phyloP scores from a whole-genome alignment of 2,797 vertebrate species.

The Margarornis squamiger region DNA sequence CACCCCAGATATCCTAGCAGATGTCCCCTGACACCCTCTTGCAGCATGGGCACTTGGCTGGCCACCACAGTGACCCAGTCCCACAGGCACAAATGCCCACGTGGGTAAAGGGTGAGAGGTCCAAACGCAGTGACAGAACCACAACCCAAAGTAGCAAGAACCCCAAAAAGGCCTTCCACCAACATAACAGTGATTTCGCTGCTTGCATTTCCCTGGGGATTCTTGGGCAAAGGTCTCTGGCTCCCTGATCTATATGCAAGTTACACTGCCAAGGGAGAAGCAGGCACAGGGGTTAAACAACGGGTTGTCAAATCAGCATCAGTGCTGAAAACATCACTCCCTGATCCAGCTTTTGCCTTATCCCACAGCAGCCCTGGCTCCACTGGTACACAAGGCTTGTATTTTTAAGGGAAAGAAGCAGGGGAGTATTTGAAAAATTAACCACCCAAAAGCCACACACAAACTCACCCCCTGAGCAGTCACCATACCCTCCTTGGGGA shows the following conservation, averaged over 20 bases:
- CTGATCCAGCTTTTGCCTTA: not conserved
- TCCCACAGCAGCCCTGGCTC: not conserved
- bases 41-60: not conserved
- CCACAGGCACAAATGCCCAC: not conserved
- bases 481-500: not conserved
- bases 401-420: not conserved
- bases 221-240: not conserved
- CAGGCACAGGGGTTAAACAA: not conserved
- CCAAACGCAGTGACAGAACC: not conserved
- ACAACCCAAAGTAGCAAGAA: not conserved
- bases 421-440: not conserved
- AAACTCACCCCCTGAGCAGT: fast-evolving
- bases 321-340: not conserved
- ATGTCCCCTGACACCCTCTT: not conserved
- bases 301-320: not conserved
- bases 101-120: not conserved
- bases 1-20: not conserved
- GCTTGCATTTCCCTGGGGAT: not conserved
- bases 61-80: not conserved
- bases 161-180: not conserved
- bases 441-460: not conserved
- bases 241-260: not conserved
- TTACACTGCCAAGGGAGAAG: not conserved
- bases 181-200: not conserved
- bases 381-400: not conserved